Conservation (phyloP, 2,113 vertebrate genomes). For the Perognathus longimembris region DNA sequence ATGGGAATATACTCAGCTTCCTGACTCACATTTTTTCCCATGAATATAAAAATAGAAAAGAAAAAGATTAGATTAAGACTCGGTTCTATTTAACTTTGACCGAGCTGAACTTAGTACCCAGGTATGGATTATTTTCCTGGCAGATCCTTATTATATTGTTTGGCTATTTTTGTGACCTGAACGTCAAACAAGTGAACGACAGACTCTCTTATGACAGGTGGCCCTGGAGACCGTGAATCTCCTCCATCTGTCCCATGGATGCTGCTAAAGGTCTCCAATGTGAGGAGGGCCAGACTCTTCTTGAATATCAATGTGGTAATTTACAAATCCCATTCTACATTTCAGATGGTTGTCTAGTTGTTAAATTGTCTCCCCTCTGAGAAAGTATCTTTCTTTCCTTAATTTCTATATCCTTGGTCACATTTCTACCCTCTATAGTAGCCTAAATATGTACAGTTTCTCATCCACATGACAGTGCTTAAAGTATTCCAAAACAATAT, state of each 20-base stretch:
- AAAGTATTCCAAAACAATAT: background rate
- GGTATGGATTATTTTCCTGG: constrained; percentile 56
- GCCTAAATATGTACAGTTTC: background rate
- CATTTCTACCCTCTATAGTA: background rate
- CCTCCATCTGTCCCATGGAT: background rate
- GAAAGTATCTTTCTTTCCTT: constrained; percentile 10
- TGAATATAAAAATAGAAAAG: constrained; percentile 58
- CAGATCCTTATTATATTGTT: constrained; percentile 52
- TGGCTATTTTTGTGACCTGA: constrained; percentile 48
- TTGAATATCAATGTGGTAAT: background rate
- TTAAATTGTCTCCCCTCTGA: background rate
- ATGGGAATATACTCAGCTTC: constrained; percentile 38
- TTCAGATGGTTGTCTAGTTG: background rate
- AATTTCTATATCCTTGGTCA: background rate
- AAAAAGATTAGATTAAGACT: constrained; percentile 59
- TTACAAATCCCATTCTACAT: background rate
- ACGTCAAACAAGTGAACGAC: constrained; percentile 46
- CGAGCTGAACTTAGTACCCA: constrained; percentile 22
- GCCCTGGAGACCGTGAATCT: background rate
- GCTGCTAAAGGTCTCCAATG: background rate
- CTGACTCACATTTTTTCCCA: constrained; percentile 49
- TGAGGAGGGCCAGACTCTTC: background rate
- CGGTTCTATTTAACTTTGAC: constrained; percentile 58
- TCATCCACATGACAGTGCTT: background rate
- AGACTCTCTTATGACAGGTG: background rate